Evolutionary conservation across 2,113 vertebrate genomes (phyloP).

Genomic region (Saimiri boliviensis): DNA sequence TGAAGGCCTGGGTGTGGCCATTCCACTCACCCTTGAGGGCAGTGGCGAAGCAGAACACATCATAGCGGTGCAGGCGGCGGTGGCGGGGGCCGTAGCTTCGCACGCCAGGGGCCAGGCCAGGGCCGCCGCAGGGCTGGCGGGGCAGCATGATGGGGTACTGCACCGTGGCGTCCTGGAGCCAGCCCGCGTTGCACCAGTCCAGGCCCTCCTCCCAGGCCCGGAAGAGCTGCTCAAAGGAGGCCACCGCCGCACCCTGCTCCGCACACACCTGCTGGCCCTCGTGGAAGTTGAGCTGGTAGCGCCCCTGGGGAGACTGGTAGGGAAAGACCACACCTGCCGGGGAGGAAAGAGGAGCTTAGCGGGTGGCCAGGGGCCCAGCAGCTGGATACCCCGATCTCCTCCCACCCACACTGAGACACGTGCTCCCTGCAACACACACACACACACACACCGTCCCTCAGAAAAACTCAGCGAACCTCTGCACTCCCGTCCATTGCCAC

Average conservation of each 20-base stretch:
- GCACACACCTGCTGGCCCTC: conserved; percentile 88
- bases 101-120: conserved; percentile 87
- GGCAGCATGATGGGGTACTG: conserved; percentile 90
- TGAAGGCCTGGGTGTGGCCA: fast-evolving
- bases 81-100: conserved; percentile 92
- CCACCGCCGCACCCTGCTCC: conserved; percentile 90
- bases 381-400: neutral
- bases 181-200: conserved; percentile 94
- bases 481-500: neutral
- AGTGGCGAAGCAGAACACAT: conserved; percentile 94
- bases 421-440: neutral
- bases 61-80: conserved; percentile 86
- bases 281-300: conserved; percentile 91
- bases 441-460: neutral
- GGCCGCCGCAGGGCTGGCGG: conserved; percentile 87
- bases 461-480: neutral
- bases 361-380: neutral
- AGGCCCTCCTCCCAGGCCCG: conserved; percentile 92
- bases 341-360: neutral
- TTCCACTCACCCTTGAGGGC: conserved; percentile 86
- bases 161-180: conserved; percentile 91
- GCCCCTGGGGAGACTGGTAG: conserved; percentile 89
- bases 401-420: neutral
- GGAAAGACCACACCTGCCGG: conserved; percentile 93
- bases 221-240: conserved; percentile 93